Evolutionary conservation across 1,140 invertebrate species (phyloP), one percentile per base, ranked within the genome.

Genomic region (Micrasema minimum): DNA sequence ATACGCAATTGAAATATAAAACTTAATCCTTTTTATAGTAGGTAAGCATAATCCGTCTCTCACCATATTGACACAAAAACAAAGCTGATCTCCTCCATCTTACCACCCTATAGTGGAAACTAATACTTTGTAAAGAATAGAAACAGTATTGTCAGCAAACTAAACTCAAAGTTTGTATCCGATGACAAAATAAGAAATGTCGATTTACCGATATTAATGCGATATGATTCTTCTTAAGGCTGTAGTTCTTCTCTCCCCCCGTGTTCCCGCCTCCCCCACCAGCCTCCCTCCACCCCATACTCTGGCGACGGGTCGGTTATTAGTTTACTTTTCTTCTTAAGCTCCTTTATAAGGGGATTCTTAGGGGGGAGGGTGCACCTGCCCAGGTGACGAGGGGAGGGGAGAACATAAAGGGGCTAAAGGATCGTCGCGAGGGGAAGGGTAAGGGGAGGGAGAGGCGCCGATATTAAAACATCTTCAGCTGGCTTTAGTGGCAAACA

Each of bases 281-380:
- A 12, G 3, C 23, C 0, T 2, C 51, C n/a, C 14, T n/a, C 26
- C 20, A 2, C 5, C 50, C 22, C 11, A 3, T 12, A 5, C 16
- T 14, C 16, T 4, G 35, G 35, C 35, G 55, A 20, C 70, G 45
- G 59, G 41, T 46, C 62, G 66, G 72, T 69, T 73, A 73, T 73
- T 73, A 73, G 66, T 73, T 73, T 73, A 69, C 72, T 69, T 73
- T 69, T 69, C 72, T 64, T 69, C 72, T 73, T 73, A 69, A 69
- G 72, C 66, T 73, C 72, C 68, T 73, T 73, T 73, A 73, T 73
- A 62, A 66, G 67, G 53, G 46, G 22, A 11, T 43, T 41, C 64
- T 46, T 59, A 43, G 22, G 43, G 46, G 20, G 64, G 16, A 26
- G 48, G n/a, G n/a, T n/a, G 64, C 45, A 37, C 50, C 48, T 38